These are phyloP conservation scores for Macaca mulatta DNA, from an alignment of 2,113 vertebrate genomes.

Conservation along the genomic window DNA sequence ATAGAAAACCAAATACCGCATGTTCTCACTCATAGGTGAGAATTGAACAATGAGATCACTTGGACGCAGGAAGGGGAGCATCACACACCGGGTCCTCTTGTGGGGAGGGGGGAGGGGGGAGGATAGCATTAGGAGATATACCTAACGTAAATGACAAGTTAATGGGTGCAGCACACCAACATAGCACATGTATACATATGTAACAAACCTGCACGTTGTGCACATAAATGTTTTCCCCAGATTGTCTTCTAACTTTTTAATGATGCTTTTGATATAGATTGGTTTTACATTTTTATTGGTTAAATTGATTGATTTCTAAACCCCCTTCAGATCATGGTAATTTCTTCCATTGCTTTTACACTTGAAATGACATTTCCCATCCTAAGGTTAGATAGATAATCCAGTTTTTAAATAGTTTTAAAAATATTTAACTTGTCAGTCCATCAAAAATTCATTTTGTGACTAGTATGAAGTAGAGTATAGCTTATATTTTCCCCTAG, in stretches of 20 bases:
- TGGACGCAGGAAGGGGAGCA: no score
- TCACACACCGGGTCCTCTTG: no score
- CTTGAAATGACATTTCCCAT: neutral
- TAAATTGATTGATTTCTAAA: neutral
- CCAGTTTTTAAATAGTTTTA: neutral
- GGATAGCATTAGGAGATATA: no score
- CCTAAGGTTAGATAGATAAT: neutral
- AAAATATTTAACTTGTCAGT: neutral
- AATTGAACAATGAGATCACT: no score
- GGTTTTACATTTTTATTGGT: neutral
- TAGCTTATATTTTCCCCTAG: neutral
- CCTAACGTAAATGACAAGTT: no score
- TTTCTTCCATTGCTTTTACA: conserved; percentile 36
- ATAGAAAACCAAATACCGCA: no score
- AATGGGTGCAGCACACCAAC: no score
- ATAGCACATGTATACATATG: no score
- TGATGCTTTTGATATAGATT: neutral
- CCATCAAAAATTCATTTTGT: conserved; percentile 40
- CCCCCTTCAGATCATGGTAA: neutral
- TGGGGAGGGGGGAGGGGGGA: no score
- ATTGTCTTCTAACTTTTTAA: neutral
- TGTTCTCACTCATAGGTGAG: no score
- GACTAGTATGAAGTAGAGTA: neutral
- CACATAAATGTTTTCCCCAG: neutral
- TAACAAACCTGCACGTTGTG: no score